Base-by-base conservation (phyloP, 2,888 invertebrate species). In the Ochlodes sylvanus region DNA sequence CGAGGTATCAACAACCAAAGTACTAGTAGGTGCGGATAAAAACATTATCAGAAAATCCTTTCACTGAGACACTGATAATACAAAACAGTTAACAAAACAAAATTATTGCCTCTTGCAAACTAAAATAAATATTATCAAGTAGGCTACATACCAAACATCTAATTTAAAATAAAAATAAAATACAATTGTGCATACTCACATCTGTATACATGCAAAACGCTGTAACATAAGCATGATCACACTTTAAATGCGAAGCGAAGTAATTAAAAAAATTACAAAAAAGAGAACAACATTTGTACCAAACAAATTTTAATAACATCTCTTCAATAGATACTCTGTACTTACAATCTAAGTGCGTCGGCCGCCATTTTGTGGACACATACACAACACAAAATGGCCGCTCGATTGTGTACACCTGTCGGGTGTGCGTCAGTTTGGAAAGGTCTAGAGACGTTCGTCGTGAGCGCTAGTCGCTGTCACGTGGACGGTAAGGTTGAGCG, bases 171-270 rank as follows among this genome's bases (percentile, higher is more conserved):
- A 79, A 74, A 78, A 85, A n/a, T n/a, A n/a, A 86, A 89, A 85
- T 87, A 87, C 87, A 88, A 86, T 88, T 89, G 91, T 91, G 91
- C 91, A 92, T 92, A 92, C 92, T 92, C 90, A 92, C 90, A 88
- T 85, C 83, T 82, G 86, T 86, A 81, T 85, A 90, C 92, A 92
- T 92, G 93, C 93, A 90, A 81, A 87, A 92, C 88, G 90, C 90
- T 89, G 87, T 89, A 91, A 90, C 86, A 87, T 87, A 92, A 92
- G 92, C 92, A 90, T 88, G 87, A 86, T 84, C 89, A 92, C 89
- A 88, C 89, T 86, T 85, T 90, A 92, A 92, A 93, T 92, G 92
- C 92, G 84, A 92, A 92, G 93, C 93, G 80, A 87, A 83, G 82
- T 72, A 79, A 84, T 78, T 79, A 84, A 83, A 82, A 83, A 82